Conservation (phyloP, 1,140 invertebrate genomes). For the Drosophila pseudoananassae region DNA sequence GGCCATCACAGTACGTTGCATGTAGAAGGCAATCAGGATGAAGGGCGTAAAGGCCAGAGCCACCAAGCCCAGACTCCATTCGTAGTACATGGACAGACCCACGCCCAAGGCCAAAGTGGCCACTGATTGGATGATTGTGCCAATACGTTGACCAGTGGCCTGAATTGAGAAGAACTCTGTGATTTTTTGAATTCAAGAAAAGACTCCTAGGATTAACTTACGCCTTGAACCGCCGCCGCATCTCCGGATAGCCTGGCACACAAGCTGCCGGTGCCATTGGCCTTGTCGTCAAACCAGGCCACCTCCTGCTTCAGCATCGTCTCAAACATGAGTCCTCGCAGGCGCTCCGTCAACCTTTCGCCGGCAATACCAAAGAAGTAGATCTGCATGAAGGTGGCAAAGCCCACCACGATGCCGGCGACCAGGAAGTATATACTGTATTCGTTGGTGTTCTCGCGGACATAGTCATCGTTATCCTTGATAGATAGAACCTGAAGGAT, state of each 20-base stretch:
- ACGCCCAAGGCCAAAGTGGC: conserved; percentile 87
- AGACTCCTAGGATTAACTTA: conserved; percentile 76
- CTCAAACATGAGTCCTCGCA: conserved; percentile 87
- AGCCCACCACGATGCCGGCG: conserved; percentile 87
- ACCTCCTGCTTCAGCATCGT: conserved; percentile 90
- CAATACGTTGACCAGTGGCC: conserved; percentile 90
- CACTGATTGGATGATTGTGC: conserved; percentile 88
- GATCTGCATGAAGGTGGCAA: conserved; percentile 87
- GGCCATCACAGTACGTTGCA: conserved; percentile 87
- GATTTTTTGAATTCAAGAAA: not conserved
- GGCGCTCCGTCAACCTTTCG: conserved; percentile 88
- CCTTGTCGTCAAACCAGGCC: conserved; percentile 90
- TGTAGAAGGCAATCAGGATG: conserved; percentile 86
- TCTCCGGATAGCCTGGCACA: conserved; percentile 90
- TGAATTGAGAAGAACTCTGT: conserved; percentile 54
- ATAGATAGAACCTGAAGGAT: conserved; percentile 87
- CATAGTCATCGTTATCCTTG: conserved; percentile 84
- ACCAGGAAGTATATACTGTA: conserved; percentile 87
- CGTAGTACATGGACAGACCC: conserved; percentile 87
- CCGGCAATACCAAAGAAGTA: conserved; percentile 88
- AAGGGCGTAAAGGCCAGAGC: conserved; percentile 89
- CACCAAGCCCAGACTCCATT: conserved; percentile 90
- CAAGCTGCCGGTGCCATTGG: conserved; percentile 88
- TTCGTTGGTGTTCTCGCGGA: conserved; percentile 85
- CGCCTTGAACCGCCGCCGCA: conserved; percentile 90